Evolutionary conservation across 2,797 vertebrate species (phyloP), one percentile per base, ranked within the genome.

Genomic region (Aotus griseimembra): DNA sequence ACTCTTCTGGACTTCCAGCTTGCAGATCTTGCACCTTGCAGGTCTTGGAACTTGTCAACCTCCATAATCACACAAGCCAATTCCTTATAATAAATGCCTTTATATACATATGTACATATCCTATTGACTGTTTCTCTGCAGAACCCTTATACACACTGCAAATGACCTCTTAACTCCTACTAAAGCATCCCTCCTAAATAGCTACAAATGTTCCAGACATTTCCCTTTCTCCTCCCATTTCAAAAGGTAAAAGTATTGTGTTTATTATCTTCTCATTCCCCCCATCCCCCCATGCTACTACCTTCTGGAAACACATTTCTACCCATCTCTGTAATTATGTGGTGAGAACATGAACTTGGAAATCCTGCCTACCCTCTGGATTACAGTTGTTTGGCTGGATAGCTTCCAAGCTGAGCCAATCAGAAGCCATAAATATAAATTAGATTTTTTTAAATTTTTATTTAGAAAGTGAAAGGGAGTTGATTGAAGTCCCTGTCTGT

Each of bases 381-480:
- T 20, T 72, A 87, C n/a, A 28, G 30, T 2, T 90, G 24, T 48
- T 52, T 88, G 67, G 39, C 30, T 44, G 4, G 4, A 70, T 3
- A 83, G 33, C 17, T 90, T 77, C 36, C 52, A 95, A 67, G 20
- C 36, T 79, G 64, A 33, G 36, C 72, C 91, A 88, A 93, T 57
- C 24, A 85, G 24, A 91, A 77, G 13, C 14, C 33, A 75, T 17
- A 95, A 2, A n/a, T 9, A 19, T n/a, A 75, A 75, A 81, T 20
- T 14, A 77, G 10, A 20, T 67, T 36, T 22, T 22, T n/a, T 48
- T 2, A 1, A 36, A 22, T 24, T 61, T 88, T 61, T 41, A 64
- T 48, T 91, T 75, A 95, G 58, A 93, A 94, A 79, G 70, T 89
- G 64, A 85, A 95, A 92, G 58, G 93, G 10, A 88, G 20, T 28